These are phyloP conservation scores for Oceanodroma leucorhoa DNA, from an alignment of 2,797 vertebrate genomes.

Conservation along the genomic window DNA sequence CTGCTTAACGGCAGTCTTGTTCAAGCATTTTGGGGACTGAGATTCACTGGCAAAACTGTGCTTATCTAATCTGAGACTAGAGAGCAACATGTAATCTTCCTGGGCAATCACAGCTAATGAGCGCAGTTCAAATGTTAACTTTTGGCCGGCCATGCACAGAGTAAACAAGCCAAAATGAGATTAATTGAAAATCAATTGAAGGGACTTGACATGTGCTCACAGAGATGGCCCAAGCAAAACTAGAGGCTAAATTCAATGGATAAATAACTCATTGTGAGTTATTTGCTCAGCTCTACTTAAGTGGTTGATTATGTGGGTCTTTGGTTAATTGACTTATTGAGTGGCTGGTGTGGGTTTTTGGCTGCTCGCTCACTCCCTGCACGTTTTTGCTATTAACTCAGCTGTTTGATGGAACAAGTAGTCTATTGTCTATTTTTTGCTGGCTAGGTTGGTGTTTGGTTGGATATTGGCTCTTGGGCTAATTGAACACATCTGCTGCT, in stretches of 20 bases:
- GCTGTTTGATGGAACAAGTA: constrained; percentile 71
- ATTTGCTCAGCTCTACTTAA: constrained; percentile 45
- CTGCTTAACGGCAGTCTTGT: neutral
- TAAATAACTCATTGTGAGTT: constrained; percentile 58
- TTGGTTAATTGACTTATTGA: constrained; percentile 69
- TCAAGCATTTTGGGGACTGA: neutral
- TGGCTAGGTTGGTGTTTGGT: constrained; percentile 69
- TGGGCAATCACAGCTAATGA: constrained; percentile 30
- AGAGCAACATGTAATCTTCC: constrained; percentile 13
- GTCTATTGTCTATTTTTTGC: constrained; percentile 63
- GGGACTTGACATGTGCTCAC: neutral
- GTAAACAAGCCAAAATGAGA: constrained; percentile 22
- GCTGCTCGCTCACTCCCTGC: constrained; percentile 35
- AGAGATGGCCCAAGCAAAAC: constrained; percentile 49
- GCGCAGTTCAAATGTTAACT: constrained; percentile 15
- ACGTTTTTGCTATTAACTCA: constrained; percentile 71
- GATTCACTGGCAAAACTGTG: neutral
- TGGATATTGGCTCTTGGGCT: constrained; percentile 66
- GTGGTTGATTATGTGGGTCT: constrained; percentile 62
- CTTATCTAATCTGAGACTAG: constrained; percentile 19
- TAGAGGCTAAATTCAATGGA: constrained; percentile 37
- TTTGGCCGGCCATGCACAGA: constrained; percentile 1
- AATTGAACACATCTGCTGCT: constrained; percentile 71
- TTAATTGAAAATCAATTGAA: constrained; percentile 40
- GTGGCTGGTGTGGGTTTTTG: constrained; percentile 60